Evolutionary conservation across 2,113 vertebrate species (phyloP).

Genomic region (Alethe diademata): DNA sequence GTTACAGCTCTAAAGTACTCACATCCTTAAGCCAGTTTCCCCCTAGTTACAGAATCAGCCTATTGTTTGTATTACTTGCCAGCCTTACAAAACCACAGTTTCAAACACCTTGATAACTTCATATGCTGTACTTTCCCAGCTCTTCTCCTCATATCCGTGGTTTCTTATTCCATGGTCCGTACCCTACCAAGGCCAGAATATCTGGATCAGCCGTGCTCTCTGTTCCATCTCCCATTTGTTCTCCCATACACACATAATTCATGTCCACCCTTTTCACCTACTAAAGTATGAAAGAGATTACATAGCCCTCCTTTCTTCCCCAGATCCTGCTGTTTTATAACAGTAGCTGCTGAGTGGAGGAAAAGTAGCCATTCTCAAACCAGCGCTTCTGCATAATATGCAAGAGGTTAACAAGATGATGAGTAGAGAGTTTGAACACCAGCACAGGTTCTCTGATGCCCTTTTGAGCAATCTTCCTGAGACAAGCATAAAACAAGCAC

Average conservation of each 20-base stretch:
- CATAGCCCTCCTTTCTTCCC: not conserved
- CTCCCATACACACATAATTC: not conserved
- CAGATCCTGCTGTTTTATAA: not conserved
- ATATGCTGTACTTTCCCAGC: no score
- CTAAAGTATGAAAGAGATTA: not conserved
- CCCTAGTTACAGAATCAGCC: no score
- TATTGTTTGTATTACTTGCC: no score
- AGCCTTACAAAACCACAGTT: no score
- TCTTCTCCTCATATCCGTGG: no score
- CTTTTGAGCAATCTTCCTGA: not conserved
- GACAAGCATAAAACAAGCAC: not conserved
- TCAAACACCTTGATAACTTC: no score
- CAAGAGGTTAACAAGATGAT: not conserved
- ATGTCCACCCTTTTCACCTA: not conserved
- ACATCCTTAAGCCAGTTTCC: no score
- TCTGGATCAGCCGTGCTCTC: no score
- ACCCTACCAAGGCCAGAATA: no score
- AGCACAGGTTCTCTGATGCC: not conserved
- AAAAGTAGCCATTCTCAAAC: not conserved
- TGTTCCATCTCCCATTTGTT: no score
- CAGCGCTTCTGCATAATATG: not conserved
- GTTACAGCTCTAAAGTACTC: no score
- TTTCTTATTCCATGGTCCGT: no score
- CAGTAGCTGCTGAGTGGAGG: fast-evolving
- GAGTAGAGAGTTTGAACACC: not conserved